Evolutionary conservation across 2,797 vertebrate species (phyloP).

Genomic region (Urosaurus nigricauda): DNA sequence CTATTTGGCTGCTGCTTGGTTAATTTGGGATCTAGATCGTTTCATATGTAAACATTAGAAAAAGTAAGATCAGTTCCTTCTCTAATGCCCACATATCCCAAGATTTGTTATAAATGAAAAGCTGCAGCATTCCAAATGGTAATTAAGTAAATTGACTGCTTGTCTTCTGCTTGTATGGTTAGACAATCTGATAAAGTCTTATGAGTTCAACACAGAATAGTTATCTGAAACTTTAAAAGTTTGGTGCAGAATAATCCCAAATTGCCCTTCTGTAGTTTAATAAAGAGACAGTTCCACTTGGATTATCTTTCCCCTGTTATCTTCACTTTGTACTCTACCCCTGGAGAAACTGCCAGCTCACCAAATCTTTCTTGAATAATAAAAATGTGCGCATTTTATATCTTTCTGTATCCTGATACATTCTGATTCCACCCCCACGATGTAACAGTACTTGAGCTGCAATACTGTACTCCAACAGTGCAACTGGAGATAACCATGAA

Average conservation of each 20-base stretch:
- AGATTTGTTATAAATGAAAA: background rate
- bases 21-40: too few relatives aligned
- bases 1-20: too few relatives aligned
- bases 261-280: background rate
- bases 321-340: background rate
- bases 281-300: background rate
- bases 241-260: background rate
- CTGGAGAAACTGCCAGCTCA: slow-evolving; percentile 9
- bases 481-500: too few relatives aligned
- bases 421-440: too few relatives aligned
- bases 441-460: too few relatives aligned
- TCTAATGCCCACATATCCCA: background rate
- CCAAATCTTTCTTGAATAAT: background rate
- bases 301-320: background rate
- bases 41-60: too few relatives aligned
- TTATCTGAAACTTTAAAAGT: background rate
- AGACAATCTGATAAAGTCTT: background rate
- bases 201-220: background rate
- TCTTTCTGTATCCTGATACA: too few relatives aligned
- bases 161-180: background rate
- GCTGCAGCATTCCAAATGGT: background rate
- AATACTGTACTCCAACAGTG: too few relatives aligned
- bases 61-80: background rate
- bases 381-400: too few relatives aligned
- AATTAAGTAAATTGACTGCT: background rate